Percentiles rank a stretch among this genome's conserved stretches.
These are phyloP conservation scores for Vidua chalybeata DNA, from an alignment of 2,113 vertebrate species.

Conservation along the genomic window DNA sequence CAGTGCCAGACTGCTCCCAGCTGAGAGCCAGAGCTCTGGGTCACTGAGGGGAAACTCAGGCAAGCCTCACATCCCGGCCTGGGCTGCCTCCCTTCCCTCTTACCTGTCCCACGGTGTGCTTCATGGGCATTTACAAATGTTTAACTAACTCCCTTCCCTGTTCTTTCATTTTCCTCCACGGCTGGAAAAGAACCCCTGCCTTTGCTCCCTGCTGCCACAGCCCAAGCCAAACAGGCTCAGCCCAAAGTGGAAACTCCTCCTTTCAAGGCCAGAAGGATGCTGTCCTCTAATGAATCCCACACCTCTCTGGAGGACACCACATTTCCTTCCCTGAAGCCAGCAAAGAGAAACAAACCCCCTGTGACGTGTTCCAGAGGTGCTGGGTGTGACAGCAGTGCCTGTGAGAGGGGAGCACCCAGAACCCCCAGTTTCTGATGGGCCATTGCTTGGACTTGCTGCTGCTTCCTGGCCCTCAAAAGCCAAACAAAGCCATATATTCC, in stretches of 20 bases:
- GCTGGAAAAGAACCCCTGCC: background rate
- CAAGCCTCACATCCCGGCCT: background rate
- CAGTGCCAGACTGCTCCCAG: background rate
- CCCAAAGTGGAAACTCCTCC: background rate
- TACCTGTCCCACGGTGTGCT: rapidly evolving
- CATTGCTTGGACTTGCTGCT: background rate
- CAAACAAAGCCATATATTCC: background rate
- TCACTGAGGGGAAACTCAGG: background rate
- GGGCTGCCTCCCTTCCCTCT: background rate
- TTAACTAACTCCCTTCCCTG: background rate
- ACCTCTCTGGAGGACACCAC: background rate
- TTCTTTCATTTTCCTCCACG: too few species aligned
- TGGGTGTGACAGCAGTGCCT: background rate
- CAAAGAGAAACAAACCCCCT: background rate
- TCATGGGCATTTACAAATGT: background rate
- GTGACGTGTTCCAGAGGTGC: background rate
- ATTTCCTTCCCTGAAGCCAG: background rate
- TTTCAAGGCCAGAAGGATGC: background rate
- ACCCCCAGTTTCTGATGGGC: background rate
- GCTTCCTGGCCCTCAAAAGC: background rate
- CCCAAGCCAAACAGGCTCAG: background rate
- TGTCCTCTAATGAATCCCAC: background rate
- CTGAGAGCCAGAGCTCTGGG: background rate
- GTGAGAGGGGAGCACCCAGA: background rate
- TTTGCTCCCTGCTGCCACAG: background rate